Evolutionary conservation across 2,113 vertebrate species (phyloP).

Genomic region (Lophius piscatorius): DNA sequence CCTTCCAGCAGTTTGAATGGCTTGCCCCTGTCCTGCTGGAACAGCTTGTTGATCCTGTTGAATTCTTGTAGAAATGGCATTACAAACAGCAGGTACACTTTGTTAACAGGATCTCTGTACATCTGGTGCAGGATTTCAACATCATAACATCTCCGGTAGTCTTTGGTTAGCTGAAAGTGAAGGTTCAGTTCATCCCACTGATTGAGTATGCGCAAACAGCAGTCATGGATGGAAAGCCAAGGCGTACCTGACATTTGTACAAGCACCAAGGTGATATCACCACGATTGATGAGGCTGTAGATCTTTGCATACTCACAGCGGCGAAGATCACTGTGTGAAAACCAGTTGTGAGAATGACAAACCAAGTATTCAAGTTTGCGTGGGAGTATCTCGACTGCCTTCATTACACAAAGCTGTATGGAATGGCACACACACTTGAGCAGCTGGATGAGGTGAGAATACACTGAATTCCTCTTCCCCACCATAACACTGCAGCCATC

Average conservation of each 20-base stretch:
- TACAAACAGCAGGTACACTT: conserved; percentile 1
- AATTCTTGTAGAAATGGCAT: conserved; percentile 6
- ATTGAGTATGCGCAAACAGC: neutral
- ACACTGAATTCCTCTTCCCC: conserved; percentile 15
- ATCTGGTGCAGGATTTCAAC: no score
- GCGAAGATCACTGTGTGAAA: no score
- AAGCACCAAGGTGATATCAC: conserved; percentile 1
- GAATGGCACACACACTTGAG: conserved; percentile 15
- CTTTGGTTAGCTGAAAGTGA: conserved; percentile 11
- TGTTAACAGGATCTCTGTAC: conserved; percentile 1
- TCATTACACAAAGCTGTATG: conserved; percentile 32
- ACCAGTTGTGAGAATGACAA: no score
- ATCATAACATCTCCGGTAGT: no score
- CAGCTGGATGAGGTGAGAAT: conserved; percentile 27
- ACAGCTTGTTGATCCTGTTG: conserved; percentile 5
- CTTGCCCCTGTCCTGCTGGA: conserved; percentile 1
- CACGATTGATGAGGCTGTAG: no score
- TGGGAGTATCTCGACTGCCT: no score
- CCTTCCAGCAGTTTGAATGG: neutral
- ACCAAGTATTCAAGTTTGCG: no score
- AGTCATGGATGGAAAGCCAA: neutral
- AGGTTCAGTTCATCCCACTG: conserved; percentile 8
- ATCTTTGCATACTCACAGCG: no score
- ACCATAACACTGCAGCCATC: conserved; percentile 28
- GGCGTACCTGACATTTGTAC: conserved; percentile 1